phyloP scores from a whole-genome alignment of 37 sponge, comb jelly and placozoan species.

The Sycon ciliatum region DNA sequence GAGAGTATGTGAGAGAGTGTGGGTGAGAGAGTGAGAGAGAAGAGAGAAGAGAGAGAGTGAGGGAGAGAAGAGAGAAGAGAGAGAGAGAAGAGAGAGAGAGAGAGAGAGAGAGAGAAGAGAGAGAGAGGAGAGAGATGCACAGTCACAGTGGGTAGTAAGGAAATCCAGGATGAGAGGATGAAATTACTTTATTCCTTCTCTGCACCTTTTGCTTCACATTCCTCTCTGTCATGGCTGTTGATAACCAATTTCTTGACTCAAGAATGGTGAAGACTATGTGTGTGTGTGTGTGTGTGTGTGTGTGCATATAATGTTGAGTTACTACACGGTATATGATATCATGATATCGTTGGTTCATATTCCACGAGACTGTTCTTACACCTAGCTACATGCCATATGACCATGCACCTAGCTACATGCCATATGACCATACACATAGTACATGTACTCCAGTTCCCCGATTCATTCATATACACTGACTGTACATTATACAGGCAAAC shows the following conservation, averaged over 20 bases:
- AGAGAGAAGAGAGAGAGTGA: background rate
- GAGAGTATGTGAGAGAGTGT: background rate
- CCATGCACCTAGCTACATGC: background rate
- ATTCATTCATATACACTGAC: background rate
- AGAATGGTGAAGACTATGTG: too few relatives aligned
- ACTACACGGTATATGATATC: too few relatives aligned
- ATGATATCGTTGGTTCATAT: too few relatives aligned
- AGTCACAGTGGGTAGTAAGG: background rate
- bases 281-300: too few relatives aligned
- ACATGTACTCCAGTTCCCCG: background rate
- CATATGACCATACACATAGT: background rate
- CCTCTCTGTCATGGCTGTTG: too few relatives aligned
- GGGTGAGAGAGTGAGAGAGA: background rate
- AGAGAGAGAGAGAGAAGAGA: background rate
- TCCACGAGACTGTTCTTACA: background rate
- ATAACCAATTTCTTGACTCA: too few relatives aligned
- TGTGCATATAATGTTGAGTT: too few relatives aligned
- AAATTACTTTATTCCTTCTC: too few relatives aligned
- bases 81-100: background rate
- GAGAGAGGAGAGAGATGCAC: background rate
- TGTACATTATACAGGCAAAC: background rate
- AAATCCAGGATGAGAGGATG: too few relatives aligned
- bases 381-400: background rate
- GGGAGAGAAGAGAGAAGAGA: background rate
- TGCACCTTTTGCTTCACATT: too few relatives aligned